Base-by-base conservation (phyloP, 1,140 invertebrate genomes). In the Dysdera silvatica region DNA sequence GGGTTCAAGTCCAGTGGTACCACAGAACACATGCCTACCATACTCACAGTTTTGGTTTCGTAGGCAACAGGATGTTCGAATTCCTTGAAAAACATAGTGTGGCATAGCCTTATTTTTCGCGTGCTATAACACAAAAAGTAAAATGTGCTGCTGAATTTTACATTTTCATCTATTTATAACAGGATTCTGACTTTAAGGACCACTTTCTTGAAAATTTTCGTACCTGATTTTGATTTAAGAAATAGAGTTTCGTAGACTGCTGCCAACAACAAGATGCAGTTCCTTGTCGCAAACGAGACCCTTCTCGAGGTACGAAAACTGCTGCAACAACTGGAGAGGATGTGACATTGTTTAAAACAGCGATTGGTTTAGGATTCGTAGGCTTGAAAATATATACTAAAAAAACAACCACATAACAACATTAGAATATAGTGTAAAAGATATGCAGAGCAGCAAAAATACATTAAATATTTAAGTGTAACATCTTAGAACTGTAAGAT, bases 141-240 rank as follows among this genome's bases (percentile, higher is more conserved):
- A 2, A 24, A 28, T 41, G n/a, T n/a, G n/a, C n/a, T 16, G 24
- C 6, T 51, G n/a, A 40, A 40, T 28, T 18, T 3, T 14, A 12
- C 2, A 55, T 26, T 55, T 40, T 24, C 2, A 32, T 45, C 24
- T 8, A 31, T 31, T 28, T 10, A 26, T 8, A 16, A 35, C 18
- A 48, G 26, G 14, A 28, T 48, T n/a, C n/a, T n/a, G n/a, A n/a
- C n/a, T n/a, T n/a, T n/a, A n/a, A n/a, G n/a, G n/a, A n/a, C n/a
- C n/a, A n/a, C n/a, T n/a, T n/a, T n/a, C n/a, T n/a, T n/a, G n/a
- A n/a, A n/a, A n/a, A n/a, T n/a, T n/a, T n/a, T n/a, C n/a, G 14
- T 35, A 60, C 58, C 58, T 60, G 48, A 52, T 60, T 37, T 41
- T 16, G n/a, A 60, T 60, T 33, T 18, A 51, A 52, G 32, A 60